phyloP scores from a whole-genome alignment of 2,113 vertebrate species.

The Tretioscincus oriximinensis region DNA sequence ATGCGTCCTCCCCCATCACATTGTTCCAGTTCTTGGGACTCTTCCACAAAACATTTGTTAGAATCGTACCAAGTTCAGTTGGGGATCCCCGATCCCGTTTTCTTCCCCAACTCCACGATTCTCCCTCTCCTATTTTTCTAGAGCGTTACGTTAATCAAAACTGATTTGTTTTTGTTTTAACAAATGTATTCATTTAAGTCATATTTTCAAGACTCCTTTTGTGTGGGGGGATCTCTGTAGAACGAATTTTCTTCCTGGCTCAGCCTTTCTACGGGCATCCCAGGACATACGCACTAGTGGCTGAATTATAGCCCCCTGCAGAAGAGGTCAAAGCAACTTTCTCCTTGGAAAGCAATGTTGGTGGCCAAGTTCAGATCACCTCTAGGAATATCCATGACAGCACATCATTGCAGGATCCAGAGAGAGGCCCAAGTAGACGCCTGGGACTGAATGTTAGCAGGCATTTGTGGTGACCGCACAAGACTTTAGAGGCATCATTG shows the following conservation, averaged over 20 bases:
- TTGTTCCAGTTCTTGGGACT: not conserved
- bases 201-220: constrained; percentile 16
- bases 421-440: constrained; percentile 11
- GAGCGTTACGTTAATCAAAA: constrained; percentile 28
- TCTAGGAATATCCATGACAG: not conserved
- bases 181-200: constrained; percentile 33
- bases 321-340: not conserved
- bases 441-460: too few species aligned
- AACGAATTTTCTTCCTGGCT: constrained; percentile 47
- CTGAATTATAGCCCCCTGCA: constrained; percentile 19
- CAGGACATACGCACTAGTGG: constrained; percentile 23
- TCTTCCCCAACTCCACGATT: not conserved
- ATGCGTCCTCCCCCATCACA: too few species aligned
- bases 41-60: not conserved
- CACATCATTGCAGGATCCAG: not conserved
- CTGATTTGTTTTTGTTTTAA: constrained; percentile 18
- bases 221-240: constrained; percentile 27
- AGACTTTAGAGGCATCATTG: not conserved
- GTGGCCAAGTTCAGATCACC: not conserved
- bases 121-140: constrained; percentile 12
- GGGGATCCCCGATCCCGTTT: constrained; percentile 3
- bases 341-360: constrained; percentile 7
- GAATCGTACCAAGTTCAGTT: not conserved
- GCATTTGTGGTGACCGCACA: not conserved
- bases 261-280: not conserved